These are phyloP conservation scores for Craseonycteris thonglongyai DNA, from an alignment of 2,113 vertebrate species.

Conservation along the genomic window DNA sequence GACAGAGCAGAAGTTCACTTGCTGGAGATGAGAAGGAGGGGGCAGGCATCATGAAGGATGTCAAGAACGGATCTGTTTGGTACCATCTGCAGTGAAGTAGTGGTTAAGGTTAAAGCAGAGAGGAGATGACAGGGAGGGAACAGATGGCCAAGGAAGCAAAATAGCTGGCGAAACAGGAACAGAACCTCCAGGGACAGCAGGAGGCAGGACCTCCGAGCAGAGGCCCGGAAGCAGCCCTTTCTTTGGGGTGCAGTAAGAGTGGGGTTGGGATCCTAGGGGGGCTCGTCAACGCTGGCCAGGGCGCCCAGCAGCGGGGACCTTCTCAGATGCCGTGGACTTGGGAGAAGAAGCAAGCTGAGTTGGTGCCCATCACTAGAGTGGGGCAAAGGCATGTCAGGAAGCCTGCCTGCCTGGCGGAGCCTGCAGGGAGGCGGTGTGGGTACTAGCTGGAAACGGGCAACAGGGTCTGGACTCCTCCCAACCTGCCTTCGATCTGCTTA, in stretches of 20 bases:
- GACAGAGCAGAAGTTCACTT: constrained; percentile 42
- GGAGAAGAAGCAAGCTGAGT: background rate
- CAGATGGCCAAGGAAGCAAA: constrained; percentile 72
- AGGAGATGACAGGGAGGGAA: constrained; percentile 72
- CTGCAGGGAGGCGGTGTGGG: background rate
- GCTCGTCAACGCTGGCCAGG: background rate
- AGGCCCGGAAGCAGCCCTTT: constrained; percentile 47
- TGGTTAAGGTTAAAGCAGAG: constrained; percentile 73
- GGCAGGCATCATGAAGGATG: constrained; percentile 57
- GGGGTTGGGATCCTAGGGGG: background rate
- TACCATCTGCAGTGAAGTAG: constrained; percentile 68
- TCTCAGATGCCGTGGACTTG: background rate
- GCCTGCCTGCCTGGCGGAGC: background rate
- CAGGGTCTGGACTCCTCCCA: background rate
- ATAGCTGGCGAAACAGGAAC: constrained; percentile 65
- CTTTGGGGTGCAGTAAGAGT: background rate
- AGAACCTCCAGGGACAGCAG: constrained; percentile 67
- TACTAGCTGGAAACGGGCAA: background rate
- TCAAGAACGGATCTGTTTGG: constrained; percentile 57
- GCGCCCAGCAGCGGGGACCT: background rate
- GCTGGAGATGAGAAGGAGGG: constrained; percentile 34
- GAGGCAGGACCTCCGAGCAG: constrained; percentile 55
- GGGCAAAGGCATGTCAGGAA: background rate
- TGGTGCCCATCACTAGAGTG: background rate
- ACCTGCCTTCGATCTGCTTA: background rate